Conservation (phyloP, 1,140 invertebrate species). For the Hetaerina americana region DNA sequence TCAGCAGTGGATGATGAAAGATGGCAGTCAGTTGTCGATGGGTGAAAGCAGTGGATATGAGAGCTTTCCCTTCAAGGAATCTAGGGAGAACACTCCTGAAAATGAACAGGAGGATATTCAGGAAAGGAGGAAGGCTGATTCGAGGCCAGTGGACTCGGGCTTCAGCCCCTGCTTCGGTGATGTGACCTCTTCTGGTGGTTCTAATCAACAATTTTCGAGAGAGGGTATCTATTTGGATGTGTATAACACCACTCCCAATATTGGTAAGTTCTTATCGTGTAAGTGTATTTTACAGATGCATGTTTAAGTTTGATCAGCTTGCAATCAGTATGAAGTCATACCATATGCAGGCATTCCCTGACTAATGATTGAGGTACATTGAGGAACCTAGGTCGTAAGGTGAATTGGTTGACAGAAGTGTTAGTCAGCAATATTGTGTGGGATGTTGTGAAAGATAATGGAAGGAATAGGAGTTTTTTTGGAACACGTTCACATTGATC, state of each 20-base stretch:
- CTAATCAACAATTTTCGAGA: neutral
- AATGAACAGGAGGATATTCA: conserved; percentile 18
- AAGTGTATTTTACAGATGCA: no score
- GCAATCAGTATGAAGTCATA: no score
- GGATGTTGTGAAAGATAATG: no score
- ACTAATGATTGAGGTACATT: no score
- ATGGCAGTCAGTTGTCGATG: conserved; percentile 49
- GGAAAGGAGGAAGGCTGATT: neutral
- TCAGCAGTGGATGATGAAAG: neutral
- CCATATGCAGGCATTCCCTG: no score
- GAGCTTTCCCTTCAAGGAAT: conserved; percentile 54
- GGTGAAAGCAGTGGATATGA: conserved; percentile 76
- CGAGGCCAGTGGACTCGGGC: no score
- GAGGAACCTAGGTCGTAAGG: no score
- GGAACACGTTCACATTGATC: no score
- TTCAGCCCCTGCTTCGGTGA: neutral
- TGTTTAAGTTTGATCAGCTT: no score
- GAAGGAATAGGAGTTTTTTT: no score
- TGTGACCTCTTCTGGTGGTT: neutral
- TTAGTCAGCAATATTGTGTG: no score
- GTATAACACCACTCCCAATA: conserved; percentile 30
- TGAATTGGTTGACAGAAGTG: no score
- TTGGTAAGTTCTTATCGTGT: conserved; percentile 20
- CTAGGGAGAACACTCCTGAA: conserved; percentile 27
- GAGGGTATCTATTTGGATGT: conserved; percentile 26